Conservation (phyloP, 2,888 invertebrate species). For the Melieria picta region DNA sequence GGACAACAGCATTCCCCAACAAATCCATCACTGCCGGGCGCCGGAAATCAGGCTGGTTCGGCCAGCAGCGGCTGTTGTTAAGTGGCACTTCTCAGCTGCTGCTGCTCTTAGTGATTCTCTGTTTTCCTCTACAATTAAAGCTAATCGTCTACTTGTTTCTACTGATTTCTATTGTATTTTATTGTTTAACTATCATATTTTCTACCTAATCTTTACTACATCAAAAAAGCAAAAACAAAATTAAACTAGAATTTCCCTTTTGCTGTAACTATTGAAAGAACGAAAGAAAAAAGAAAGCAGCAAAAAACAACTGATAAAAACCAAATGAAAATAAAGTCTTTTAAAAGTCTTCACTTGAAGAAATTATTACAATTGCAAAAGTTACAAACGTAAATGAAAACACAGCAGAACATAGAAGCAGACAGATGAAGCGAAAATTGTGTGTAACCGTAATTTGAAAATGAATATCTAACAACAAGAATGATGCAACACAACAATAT, state of each 20-base stretch:
- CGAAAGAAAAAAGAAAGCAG: too few species aligned
- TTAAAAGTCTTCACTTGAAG: not conserved
- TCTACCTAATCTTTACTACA: conserved; percentile 13
- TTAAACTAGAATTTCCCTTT: not conserved
- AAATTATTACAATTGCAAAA: not conserved
- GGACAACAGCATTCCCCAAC: conserved; percentile 98
- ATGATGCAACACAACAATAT: too few species aligned
- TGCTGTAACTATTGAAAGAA: not conserved
- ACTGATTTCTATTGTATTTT: conserved; percentile 13
- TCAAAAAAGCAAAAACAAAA: conserved; percentile 11
- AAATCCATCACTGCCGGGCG: conserved; percentile 80
- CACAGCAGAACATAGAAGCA: too few species aligned
- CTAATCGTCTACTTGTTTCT: conserved; percentile 15
- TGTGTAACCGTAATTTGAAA: not conserved
- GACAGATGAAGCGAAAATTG: not conserved
- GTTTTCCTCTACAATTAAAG: conserved; percentile 18
- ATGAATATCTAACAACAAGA: too few species aligned
- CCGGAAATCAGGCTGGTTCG: conserved; percentile 78
- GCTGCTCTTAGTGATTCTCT: conserved; percentile 32
- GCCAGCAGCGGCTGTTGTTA: conserved; percentile 94
- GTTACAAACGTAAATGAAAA: too few species aligned
- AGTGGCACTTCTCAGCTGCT: conserved; percentile 51
- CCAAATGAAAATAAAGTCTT: not conserved
- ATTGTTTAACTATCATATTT: not conserved
- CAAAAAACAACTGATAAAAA: too few species aligned